Base-by-base conservation (phyloP, 1,140 invertebrate genomes). In the Coelopa frigida region DNA sequence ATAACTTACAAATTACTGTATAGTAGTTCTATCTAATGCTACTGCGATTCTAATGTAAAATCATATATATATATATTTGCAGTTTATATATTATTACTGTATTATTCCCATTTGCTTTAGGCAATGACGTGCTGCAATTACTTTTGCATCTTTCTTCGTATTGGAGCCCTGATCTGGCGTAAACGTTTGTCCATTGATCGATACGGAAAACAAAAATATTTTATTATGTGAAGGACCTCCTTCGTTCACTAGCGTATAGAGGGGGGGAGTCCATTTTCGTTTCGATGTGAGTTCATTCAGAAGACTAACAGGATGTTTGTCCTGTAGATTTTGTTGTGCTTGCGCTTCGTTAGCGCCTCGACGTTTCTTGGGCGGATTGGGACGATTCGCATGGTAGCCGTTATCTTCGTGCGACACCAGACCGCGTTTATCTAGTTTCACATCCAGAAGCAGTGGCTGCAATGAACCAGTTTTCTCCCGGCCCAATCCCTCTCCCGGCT, bases 81-180 rank as follows among this genome's bases (percentile, higher is more conserved):
- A n/a, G n/a, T n/a, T n/a, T n/a, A n/a, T n/a, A n/a, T n/a, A n/a
- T n/a, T n/a, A n/a, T n/a, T n/a, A n/a, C n/a, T n/a, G n/a, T n/a
- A n/a, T n/a, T 29, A 87, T 73, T 49, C 91, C 91, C 44, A 95
- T 72, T 51, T 81, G 77, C 72, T 92, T 85, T 37, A 96, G 70
- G 63, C 89, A 93, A 46, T 90, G 75, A 55, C 83, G 80, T 8
- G 94, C 94, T 18, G 92, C 89, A 65, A 90, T 83, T 3, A 92
- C 84, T 73, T 96, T 97, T 2, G 93, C 94, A 66, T 87, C 80
- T 68, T 98, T 98, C 70, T 98, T 98, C 64, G 89, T 98, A 11
- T 83, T 81, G 66, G 88, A 90, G 1, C 85, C 81, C 18, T 87
- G 79, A 15, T 83, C 79, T 23, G 94, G 89, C 55, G 90, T 87